Evolutionary conservation across 37 sponge, comb jelly and placozoan species (phyloP), one percentile per base, ranked within the genome.

Genomic region (Agelas oroides): DNA sequence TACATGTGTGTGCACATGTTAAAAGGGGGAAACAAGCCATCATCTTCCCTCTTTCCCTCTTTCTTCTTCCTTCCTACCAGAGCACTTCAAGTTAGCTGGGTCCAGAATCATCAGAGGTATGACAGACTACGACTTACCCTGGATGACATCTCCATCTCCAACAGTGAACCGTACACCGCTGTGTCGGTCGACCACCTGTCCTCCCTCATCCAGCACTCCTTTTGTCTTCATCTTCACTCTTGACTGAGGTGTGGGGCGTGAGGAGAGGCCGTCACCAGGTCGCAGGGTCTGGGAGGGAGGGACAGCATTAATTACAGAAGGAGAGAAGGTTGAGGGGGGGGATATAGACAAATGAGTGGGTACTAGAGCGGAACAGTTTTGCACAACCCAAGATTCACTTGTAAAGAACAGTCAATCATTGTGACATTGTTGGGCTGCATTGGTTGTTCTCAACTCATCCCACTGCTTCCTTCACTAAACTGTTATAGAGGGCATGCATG

Each of bases 141-240:
- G 94, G 0, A 89, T 25, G 24, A 88, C 89, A 30, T 93, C 94
- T 19, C 90, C 90, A 65, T 93, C 94, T 64, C 94, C 90, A 0
- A 86, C 82, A 39, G 73, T 82, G 65, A 93, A 93, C 0, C 36
- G 18, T 46, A 88, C 57, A 0, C 71, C 13, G 23, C 69, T 65
- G 63, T 86, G 78, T 28, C 39, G 72, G 39, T 93, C 94, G 23
- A 93, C 86, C 41, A 59, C 68, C 19, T 69, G 62, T 0, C 94
- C 87, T 0, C 19, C 19, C 24, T 89, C 83, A 15, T 89, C 78
- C 39, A 93, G 80, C 16, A 53, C 18, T 5, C 94, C 94, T 34
- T 67, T 59, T 2, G 78, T 71, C 28, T 80, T 40, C 20, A 93
- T 68, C 19, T 25, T 80, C 36, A 93, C 90, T 6, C 66, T 46